phyloP scores from a whole-genome alignment of 2,113 vertebrate species.

The Bungarus multicinctus region DNA sequence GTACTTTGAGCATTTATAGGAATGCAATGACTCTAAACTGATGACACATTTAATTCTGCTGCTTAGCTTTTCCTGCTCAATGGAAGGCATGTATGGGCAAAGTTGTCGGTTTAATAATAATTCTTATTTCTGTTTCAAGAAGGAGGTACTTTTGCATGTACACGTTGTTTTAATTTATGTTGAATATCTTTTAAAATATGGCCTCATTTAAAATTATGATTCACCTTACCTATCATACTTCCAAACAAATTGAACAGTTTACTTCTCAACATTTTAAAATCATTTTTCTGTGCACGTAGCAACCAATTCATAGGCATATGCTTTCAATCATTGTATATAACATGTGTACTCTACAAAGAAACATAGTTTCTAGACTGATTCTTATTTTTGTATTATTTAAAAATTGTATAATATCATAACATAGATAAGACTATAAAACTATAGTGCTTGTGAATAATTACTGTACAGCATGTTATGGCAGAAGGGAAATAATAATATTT shows the following conservation, averaged over 20 bases:
- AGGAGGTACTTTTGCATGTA: neutral
- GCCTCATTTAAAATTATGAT: neutral
- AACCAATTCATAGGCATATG: neutral
- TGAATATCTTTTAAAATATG: neutral
- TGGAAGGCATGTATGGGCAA: neutral
- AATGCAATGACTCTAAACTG: neutral
- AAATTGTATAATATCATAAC: neutral
- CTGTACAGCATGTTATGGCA: neutral
- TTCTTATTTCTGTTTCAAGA: neutral
- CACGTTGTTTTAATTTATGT: neutral
- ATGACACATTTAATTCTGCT: neutral
- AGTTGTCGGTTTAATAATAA: neutral
- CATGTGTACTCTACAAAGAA: neutral
- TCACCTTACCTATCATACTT: neutral
- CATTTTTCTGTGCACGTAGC: neutral
- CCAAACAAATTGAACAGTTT: neutral
- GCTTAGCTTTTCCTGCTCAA: neutral
- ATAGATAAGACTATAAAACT: neutral
- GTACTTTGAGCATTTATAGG: neutral
- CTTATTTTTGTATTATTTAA: neutral
- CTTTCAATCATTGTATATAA: neutral
- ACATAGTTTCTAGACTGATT: neutral
- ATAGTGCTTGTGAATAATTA: neutral
- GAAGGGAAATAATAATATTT: neutral
- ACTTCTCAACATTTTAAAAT: neutral